These are phyloP conservation scores for Hirundichthys speculiger DNA, from an alignment of 2,113 vertebrate genomes.

Conservation along the genomic window DNA sequence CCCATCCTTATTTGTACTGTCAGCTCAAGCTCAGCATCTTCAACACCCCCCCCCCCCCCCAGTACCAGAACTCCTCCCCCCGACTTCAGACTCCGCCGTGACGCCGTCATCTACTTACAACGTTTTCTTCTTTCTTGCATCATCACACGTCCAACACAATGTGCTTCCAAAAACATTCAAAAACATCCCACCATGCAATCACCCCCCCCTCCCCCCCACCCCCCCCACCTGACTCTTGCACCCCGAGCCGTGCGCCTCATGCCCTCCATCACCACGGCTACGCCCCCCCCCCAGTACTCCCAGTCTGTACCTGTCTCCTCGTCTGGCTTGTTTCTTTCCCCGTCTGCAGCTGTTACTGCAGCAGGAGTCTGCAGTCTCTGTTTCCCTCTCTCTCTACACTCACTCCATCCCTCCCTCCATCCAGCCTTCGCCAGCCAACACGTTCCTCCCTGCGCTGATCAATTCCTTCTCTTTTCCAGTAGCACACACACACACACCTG, in stretches of 20 bases:
- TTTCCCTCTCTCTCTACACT: conserved; percentile 42
- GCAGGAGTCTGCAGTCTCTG: conserved; percentile 76
- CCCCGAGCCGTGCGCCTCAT: conserved; percentile 46
- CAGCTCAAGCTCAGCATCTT: conserved; percentile 66
- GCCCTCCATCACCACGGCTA: conserved; percentile 36
- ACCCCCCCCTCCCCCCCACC: conserved; percentile 13
- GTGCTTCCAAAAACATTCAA: conserved; percentile 17
- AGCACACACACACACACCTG: conserved; percentile 24
- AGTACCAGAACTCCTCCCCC: conserved; percentile 5
- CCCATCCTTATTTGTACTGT: conserved; percentile 61
- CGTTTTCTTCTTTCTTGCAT: conserved; percentile 9
- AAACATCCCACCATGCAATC: conserved; percentile 30
- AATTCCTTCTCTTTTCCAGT: conserved; percentile 74
- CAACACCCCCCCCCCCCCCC: conserved; percentile 5
- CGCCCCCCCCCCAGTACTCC: conserved; percentile 45
- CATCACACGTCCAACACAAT: conserved; percentile 35
- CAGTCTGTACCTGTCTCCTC: conserved; percentile 74
- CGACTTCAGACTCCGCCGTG: conserved; percentile 63
- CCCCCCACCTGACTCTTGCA: conserved; percentile 57
- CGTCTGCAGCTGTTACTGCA: conserved; percentile 78
- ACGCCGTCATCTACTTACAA: conserved; percentile 59
- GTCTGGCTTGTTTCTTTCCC: conserved; percentile 68
- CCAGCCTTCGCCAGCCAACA: conserved; percentile 70
- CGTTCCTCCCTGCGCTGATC: conserved; percentile 75
- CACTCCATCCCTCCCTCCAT: conserved; percentile 61